Evolutionary conservation across 2,113 vertebrate genomes (phyloP).

Genomic region (Arothron firmamentum): DNA sequence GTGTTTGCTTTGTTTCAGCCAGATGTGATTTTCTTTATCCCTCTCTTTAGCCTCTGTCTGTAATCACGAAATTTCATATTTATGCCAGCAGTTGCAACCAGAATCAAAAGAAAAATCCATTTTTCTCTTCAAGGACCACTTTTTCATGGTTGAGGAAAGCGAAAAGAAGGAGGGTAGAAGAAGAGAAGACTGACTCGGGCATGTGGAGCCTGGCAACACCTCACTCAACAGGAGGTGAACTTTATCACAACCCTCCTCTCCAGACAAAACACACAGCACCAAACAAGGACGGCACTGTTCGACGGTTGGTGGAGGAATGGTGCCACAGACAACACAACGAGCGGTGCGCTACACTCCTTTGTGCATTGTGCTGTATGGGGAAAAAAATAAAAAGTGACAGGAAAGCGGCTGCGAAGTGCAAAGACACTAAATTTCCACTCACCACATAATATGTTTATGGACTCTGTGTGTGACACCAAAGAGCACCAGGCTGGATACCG

Average conservation of each 20-base stretch:
- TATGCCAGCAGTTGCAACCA: background rate
- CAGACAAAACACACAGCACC: constrained; percentile 61
- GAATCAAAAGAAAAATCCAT: constrained; percentile 1
- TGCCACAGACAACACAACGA: constrained; percentile 51
- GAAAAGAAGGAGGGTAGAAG: constrained; percentile 28
- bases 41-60: background rate
- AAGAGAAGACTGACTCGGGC: constrained; percentile 34
- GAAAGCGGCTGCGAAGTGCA: constrained; percentile 30
- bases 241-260: constrained; percentile 51
- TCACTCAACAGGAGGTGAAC: constrained; percentile 46
- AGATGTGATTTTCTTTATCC: no score
- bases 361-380: constrained; percentile 44
- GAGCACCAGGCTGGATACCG: constrained; percentile 56
- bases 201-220: constrained; percentile 31
- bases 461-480: constrained; percentile 44
- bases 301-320: constrained; percentile 26
- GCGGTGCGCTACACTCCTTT: constrained; percentile 52
- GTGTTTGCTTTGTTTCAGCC: no score
- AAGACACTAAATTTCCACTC: constrained; percentile 21
- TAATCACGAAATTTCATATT: background rate
- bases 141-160: constrained; percentile 16
- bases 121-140: constrained; percentile 8
- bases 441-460: constrained; percentile 40
- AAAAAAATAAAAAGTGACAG: constrained; percentile 32
- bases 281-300: constrained; percentile 58